Percentiles rank a stretch among this genome's conserved stretches.
Evolutionary conservation across 2,113 vertebrate species (phyloP).

Genomic region (Diglossa brunneiventris): DNA sequence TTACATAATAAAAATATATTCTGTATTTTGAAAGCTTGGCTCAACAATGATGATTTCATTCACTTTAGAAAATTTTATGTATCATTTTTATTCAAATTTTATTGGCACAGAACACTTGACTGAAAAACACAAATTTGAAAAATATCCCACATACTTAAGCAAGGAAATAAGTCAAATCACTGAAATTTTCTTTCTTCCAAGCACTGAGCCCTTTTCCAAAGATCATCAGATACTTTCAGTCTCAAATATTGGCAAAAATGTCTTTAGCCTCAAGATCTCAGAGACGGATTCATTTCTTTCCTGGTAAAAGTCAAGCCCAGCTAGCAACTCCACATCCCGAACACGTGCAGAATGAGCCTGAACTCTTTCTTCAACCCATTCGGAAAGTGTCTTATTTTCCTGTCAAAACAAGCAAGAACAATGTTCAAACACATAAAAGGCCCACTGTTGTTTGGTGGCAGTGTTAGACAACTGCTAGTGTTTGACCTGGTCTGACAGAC

Average conservation of each 20-base stretch:
- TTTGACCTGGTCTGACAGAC: background rate
- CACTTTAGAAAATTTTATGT: background rate
- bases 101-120: background rate
- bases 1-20: background rate
- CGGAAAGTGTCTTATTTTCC: conserved; percentile 46
- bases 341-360: conserved; percentile 83
- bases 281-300: conserved; percentile 74
- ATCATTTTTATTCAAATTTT: background rate
- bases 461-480: background rate
- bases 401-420: conserved; percentile 55
- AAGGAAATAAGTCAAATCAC: background rate
- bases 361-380: conserved; percentile 85
- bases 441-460: background rate
- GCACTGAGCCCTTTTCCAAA: background rate
- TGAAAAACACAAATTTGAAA: background rate
- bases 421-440: background rate
- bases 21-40: background rate
- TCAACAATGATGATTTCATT: background rate
- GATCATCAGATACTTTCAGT: conserved; percentile 31
- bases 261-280: conserved; percentile 89
- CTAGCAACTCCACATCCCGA: conserved; percentile 89
- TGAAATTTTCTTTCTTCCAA: background rate
- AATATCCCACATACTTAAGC: background rate
- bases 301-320: conserved; percentile 93
- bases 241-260: conserved; percentile 78